Percentiles rank a stretch among this genome's conserved stretches.
Evolutionary conservation across 37 sponge, comb jelly and placozoan species (phyloP).

Genomic region (Amphimedon queenslandica): DNA sequence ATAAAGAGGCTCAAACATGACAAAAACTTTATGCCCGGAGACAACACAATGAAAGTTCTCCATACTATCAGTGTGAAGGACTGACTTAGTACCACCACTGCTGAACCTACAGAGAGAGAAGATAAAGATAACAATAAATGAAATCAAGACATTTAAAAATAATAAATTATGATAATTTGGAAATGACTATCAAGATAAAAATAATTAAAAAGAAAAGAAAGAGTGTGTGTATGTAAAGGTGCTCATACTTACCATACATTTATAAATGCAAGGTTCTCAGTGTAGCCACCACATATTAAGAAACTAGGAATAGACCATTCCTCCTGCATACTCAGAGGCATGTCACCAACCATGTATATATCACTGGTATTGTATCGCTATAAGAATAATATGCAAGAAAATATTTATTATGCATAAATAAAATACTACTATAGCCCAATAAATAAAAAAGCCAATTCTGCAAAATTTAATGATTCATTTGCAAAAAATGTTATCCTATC

Average conservation of each 20-base stretch:
- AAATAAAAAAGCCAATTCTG: too few relatives aligned
- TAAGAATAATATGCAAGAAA: neutral
- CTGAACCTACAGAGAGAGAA: conserved; percentile 48
- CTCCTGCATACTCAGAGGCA: conserved; percentile 41
- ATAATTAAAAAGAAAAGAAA: too few relatives aligned
- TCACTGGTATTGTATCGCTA: conserved; percentile 43
- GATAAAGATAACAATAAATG: neutral
- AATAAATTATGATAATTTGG: too few relatives aligned
- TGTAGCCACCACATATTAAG: conserved; percentile 66
- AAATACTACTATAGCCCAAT: too few relatives aligned
- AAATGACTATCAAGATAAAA: too few relatives aligned
- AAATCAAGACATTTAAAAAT: too few relatives aligned
- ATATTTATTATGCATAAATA: too few relatives aligned
- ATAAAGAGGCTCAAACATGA: conserved; percentile 56
- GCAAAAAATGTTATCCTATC: too few relatives aligned
- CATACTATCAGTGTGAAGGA: conserved; percentile 62
- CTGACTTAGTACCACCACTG: conserved; percentile 81
- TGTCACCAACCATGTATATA: conserved; percentile 50
- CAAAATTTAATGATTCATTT: too few relatives aligned
- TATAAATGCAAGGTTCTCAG: conserved; percentile 22
- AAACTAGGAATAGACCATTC: conserved; percentile 52
- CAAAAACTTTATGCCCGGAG: conserved; percentile 61
- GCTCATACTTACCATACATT: conserved; percentile 49
- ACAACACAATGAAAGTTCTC: conserved; percentile 80
- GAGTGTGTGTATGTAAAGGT: too few relatives aligned